Evolutionary conservation across 2,113 vertebrate genomes (phyloP).

Genomic region (Murina feae): DNA sequence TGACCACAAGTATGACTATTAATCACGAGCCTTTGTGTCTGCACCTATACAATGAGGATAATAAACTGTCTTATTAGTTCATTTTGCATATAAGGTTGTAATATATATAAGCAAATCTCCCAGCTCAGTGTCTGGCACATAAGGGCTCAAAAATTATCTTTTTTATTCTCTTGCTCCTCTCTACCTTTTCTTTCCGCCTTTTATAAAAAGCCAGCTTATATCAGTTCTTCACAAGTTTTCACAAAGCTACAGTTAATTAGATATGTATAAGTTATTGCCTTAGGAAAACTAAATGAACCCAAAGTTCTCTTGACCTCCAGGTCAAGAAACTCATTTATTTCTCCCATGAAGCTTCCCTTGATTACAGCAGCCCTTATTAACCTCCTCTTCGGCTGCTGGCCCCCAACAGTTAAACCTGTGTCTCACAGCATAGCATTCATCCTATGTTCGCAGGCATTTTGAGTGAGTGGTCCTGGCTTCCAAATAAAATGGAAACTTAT

Average conservation of each 20-base stretch:
- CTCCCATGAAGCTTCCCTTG: neutral
- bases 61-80: neutral
- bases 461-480: neutral
- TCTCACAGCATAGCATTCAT: neutral
- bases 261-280: neutral
- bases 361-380: neutral
- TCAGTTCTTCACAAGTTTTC: slow-evolving; percentile 12
- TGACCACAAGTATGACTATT: neutral
- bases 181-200: neutral
- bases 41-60: neutral
- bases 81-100: neutral
- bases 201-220: neutral
- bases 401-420: neutral
- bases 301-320: neutral
- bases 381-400: neutral
- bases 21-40: neutral
- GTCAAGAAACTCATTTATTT: neutral
- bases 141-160: neutral
- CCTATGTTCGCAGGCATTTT: neutral
- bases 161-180: neutral
- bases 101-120: neutral
- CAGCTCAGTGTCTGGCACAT: neutral
- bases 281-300: neutral
- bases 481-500: neutral
- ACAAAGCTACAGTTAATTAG: neutral